Base-by-base conservation (phyloP, 2,888 invertebrate species). In the Dynastes maya region DNA sequence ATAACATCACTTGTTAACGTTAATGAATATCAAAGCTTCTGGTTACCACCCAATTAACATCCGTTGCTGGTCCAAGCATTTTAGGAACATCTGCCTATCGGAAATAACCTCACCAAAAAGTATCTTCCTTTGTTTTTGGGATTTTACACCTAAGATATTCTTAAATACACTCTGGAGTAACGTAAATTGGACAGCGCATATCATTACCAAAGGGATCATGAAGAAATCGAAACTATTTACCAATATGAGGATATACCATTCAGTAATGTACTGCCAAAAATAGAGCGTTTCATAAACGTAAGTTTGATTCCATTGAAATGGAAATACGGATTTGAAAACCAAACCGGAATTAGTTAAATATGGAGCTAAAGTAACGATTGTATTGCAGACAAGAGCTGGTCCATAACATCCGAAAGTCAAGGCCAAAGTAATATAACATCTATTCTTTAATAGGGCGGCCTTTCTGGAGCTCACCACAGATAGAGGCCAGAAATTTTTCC, bases 251-350 rank as follows among this genome's bases (percentile, higher is more conserved):
- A 68, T 53, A n/a, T 51, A 79, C 79, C 79, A 63, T 51, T 81
- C 80, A 6, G 53, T 58, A 55, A 81, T 51, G 13, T 80, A 76
- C 76, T 83, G 82, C 71, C 80, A 63, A 4, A 80, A 27, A 55
- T 82, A 83, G 8, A 82, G n/a, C 2, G 77, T 71, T 79, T 83
- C 83, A 49, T 82, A 83, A 3, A 79, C 13, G 4, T 78, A 80
- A 8, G 78, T 76, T 51, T 49, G 11, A 13, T 78, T 72, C 80
- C 80, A 81, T n/a, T 76, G 16, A 51, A 82, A 82, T 0, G 81
- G 82, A 76, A 76, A 82, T 65, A 65, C 79, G 0, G 81, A 81
- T 51, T 71, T 55, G 6, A 82, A 81, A 6, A 74, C 53, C 40
- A 79, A 61, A 11, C 51, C 70, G 3, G 49, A 32, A 13, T 74